Conservation (phyloP, 2,113 vertebrate genomes). For the Mus musculus region DNA sequence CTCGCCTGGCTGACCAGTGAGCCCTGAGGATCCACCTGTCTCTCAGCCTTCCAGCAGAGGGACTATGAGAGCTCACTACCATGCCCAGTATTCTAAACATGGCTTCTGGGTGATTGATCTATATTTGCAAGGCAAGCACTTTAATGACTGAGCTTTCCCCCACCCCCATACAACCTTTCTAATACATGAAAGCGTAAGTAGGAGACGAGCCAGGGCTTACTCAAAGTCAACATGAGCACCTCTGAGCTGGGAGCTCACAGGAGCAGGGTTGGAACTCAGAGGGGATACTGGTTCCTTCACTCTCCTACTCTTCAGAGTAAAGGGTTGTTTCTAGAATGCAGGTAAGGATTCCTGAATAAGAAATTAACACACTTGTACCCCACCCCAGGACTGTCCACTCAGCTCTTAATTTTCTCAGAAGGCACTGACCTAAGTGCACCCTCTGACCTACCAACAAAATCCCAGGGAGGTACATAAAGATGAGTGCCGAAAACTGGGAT, state of each 20-base stretch:
- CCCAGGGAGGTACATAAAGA: not conserved
- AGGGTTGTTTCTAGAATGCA: not conserved
- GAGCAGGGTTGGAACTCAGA: not conserved
- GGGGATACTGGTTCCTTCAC: too few relatives aligned
- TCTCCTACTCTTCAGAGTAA: not conserved
- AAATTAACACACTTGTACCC: not conserved
- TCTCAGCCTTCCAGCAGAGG: not conserved
- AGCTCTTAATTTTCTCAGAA: not conserved
- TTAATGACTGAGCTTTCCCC: too few relatives aligned
- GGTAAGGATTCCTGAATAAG: not conserved
- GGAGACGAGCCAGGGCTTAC: not conserved
- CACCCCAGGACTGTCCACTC: not conserved
- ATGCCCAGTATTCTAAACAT: not conserved
- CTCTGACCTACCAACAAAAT: not conserved
- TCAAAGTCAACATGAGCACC: not conserved
- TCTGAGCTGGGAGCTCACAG: not conserved
- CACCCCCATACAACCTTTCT: not conserved
- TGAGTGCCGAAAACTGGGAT: not conserved
- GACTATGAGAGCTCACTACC: not conserved
- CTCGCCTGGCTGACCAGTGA: not conserved
- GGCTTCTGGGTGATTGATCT: not conserved
- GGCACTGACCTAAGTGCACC: not conserved
- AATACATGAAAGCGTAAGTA: not conserved
- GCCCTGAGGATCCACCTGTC: too few relatives aligned
- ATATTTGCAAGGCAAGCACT: not conserved